A percentile compares a stretch with the other conserved stretches of the same genome.
Evolutionary conservation across 1,140 invertebrate genomes (phyloP).

Genomic region (Tetragonula clypearis): DNA sequence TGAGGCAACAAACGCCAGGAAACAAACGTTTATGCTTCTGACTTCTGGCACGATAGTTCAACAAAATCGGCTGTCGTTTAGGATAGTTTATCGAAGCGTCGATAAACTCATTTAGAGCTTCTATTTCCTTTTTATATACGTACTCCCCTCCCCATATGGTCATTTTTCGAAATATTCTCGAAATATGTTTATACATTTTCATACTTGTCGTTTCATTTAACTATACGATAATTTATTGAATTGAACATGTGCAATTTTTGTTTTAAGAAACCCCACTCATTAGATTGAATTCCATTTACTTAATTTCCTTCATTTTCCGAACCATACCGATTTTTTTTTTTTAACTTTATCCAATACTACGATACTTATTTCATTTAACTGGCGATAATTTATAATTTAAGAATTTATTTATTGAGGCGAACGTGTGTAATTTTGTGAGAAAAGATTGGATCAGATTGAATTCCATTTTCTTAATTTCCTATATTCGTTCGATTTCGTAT

Average conservation of each 20-base stretch:
- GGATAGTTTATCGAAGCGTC: conserved; percentile 11
- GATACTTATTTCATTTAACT: neutral
- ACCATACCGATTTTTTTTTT: too few species aligned
- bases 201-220: neutral
- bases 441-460: neutral
- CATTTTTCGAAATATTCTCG: neutral
- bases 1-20: conserved; percentile 21
- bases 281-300: neutral
- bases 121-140: too few species aligned
- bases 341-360: too few species aligned
- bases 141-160: neutral
- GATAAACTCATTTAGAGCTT: neutral
- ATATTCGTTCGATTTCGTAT: too few species aligned
- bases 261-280: neutral
- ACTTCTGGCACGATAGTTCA: conserved; percentile 10
- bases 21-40: conserved; percentile 35
- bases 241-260: neutral
- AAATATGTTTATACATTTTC: neutral
- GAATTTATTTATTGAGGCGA: neutral
- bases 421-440: neutral
- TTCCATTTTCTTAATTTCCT: neutral
- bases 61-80: neutral
- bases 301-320: too few species aligned
- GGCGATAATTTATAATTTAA: neutral
- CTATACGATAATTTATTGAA: neutral